phyloP scores from a whole-genome alignment of 2,113 vertebrate genomes.

The Oreochromis aureus region DNA sequence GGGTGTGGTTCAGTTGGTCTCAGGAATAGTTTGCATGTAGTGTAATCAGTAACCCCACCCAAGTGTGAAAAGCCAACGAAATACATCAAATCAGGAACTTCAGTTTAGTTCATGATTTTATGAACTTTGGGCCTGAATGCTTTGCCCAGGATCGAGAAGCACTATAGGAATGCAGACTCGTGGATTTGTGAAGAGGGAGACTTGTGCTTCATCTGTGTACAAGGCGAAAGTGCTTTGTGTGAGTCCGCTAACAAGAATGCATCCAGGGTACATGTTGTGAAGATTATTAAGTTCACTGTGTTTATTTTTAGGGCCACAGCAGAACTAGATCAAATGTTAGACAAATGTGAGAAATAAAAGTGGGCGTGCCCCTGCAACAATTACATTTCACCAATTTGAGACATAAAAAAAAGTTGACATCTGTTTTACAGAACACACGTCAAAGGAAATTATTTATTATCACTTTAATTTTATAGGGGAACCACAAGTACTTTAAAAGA shows the following conservation, averaged over 20 bases:
- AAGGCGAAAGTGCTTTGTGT: neutral
- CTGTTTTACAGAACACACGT: constrained; percentile 5
- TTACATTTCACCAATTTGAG: neutral
- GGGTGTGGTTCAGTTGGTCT: neutral
- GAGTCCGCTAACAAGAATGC: neutral
- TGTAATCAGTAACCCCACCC: neutral
- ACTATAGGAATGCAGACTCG: neutral
- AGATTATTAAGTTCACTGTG: neutral
- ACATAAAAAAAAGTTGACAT: neutral
- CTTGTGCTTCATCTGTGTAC: neutral
- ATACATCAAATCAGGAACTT: neutral
- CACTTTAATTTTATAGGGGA: constrained; percentile 63
- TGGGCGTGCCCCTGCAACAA: neutral
- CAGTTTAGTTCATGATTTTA: neutral
- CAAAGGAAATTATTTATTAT: constrained; percentile 18
- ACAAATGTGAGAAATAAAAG: neutral
- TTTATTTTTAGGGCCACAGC: neutral
- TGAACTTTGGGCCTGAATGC: neutral
- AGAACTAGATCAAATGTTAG: neutral
- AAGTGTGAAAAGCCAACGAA: neutral
- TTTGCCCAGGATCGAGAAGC: accelerated
- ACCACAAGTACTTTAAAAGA: constrained; percentile 71
- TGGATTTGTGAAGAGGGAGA: neutral
- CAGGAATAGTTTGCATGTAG: neutral
- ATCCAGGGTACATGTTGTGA: neutral